phyloP scores from a whole-genome alignment of 2,888 invertebrate species.

The Unio pictorum region DNA sequence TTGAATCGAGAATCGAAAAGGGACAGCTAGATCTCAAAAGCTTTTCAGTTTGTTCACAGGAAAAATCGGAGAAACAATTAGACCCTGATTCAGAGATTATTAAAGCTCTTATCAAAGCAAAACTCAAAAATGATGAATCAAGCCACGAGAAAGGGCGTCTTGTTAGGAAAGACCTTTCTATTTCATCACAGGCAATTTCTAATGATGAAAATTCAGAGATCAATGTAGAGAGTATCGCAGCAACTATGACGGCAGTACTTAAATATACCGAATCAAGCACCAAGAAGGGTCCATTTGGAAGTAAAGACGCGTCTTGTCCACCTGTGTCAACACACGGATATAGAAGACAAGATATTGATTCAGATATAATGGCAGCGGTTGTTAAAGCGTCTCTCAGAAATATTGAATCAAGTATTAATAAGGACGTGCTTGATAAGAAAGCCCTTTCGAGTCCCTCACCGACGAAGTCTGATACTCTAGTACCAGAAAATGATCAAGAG shows the following conservation, averaged over 20 bases:
- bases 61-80: slow-evolving; percentile 5
- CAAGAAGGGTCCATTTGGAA: too few relatives aligned
- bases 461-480: background rate
- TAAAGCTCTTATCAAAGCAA: slow-evolving; percentile 33
- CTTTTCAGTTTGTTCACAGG: slow-evolving; percentile 25
- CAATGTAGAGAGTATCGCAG: too few relatives aligned
- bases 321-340: too few relatives aligned
- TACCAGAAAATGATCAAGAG: slow-evolving; percentile 14
- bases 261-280: too few relatives aligned
- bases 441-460: too few relatives aligned
- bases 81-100: slow-evolving; percentile 23
- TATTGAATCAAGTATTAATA: too few relatives aligned
- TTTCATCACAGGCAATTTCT: slow-evolving; percentile 21
- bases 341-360: too few relatives aligned
- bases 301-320: too few relatives aligned
- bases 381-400: too few relatives aligned
- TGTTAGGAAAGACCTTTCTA: slow-evolving; percentile 25
- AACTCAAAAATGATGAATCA: slow-evolving; percentile 32
- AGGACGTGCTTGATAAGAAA: too few relatives aligned
- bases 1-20: slow-evolving; percentile 34
- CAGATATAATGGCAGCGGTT: too few relatives aligned
- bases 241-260: too few relatives aligned
- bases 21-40: slow-evolving; percentile 25
- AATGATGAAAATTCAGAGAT: slow-evolving; percentile 7
- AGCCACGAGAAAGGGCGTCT: slow-evolving; percentile 33